A percentile compares a stretch with the other conserved stretches of the same genome.
Conservation (phyloP, 1,140 invertebrate species). For the Trinorchestia longiramus region DNA sequence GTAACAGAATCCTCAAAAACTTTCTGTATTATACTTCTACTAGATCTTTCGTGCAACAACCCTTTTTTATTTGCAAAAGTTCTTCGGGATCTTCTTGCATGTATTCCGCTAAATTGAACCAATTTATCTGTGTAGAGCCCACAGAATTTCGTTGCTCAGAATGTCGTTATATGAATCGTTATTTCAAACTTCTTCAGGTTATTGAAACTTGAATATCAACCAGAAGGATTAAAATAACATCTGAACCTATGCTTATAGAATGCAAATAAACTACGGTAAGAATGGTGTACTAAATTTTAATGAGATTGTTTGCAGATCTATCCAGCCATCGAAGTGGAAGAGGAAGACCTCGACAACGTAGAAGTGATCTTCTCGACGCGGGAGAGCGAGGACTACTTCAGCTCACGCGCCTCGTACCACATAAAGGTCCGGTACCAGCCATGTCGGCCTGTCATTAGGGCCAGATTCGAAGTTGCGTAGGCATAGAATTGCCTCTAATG, state of each 20-base stretch:
- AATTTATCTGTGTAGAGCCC: no score
- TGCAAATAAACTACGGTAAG: background rate
- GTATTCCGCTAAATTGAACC: no score
- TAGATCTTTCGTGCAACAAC: no score
- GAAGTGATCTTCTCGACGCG: background rate
- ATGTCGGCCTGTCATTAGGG: background rate
- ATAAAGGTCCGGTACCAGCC: background rate
- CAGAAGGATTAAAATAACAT: no score
- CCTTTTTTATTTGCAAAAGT: no score
- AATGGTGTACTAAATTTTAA: background rate
- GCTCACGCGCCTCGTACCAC: background rate
- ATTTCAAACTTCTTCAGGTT: no score
- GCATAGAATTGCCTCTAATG: background rate
- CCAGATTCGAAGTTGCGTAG: background rate
- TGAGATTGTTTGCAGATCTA: background rate
- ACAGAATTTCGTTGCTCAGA: no score
- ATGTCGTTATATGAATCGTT: no score
- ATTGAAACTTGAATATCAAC: no score
- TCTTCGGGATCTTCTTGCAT: no score
- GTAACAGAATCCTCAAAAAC: no score
- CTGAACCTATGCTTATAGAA: background rate
- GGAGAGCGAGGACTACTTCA: constrained; percentile 24
- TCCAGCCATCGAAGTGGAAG: background rate
- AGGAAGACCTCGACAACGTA: background rate
- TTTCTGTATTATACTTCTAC: no score